phyloP scores from a whole-genome alignment of 2,797 vertebrate species.

The Acomys russatus region DNA sequence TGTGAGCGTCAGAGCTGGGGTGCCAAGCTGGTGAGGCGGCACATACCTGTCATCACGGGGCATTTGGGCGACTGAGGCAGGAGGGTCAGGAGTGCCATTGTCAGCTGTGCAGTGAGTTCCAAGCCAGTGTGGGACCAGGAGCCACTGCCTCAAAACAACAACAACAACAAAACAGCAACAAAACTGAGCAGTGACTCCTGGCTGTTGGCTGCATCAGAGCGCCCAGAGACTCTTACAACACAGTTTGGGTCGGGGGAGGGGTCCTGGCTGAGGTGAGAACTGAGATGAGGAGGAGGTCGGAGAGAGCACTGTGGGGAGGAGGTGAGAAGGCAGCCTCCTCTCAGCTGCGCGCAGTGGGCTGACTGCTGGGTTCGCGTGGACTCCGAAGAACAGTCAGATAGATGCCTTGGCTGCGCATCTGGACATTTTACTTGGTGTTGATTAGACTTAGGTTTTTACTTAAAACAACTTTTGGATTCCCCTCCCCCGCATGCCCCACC shows the following conservation, averaged over 20 bases:
- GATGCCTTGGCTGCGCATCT: neutral
- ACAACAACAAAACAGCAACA: neutral
- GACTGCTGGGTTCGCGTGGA: neutral
- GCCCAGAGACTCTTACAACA: neutral
- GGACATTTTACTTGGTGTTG: neutral
- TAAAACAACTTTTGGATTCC: neutral
- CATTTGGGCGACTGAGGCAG: neutral
- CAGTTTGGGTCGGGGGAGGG: accelerated
- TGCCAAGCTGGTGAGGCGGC: neutral
- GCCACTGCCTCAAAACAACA: neutral
- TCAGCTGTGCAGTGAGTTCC: neutral
- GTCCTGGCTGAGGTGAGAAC: accelerated
- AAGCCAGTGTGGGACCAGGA: neutral
- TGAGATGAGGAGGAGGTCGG: neutral
- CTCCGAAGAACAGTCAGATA: neutral
- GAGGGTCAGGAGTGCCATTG: neutral
- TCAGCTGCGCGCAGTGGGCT: neutral
- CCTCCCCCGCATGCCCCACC: no score
- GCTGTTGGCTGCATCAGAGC: neutral
- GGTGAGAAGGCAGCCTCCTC: no score
- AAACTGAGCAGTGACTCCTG: neutral
- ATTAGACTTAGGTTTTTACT: neutral
- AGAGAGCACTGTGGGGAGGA: neutral
- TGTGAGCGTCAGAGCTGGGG: neutral
- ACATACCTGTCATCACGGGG: neutral